Percentiles rank a stretch among this genome's conserved stretches.
Evolutionary conservation across 2,888 invertebrate genomes (phyloP).

Genomic region (Galerucella nymphaeae): DNA sequence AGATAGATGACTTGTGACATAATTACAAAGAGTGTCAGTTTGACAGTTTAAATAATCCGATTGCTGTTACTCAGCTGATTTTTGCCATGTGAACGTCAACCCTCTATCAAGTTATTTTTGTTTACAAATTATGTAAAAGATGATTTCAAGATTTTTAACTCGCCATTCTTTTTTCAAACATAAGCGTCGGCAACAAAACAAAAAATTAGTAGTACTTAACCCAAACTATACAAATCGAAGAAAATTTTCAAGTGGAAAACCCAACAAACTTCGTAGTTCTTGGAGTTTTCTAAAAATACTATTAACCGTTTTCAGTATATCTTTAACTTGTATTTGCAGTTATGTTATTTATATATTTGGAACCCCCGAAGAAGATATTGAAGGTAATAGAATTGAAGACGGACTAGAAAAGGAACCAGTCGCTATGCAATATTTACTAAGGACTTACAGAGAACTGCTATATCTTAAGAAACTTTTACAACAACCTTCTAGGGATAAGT

Average conservation of each 20-base stretch:
- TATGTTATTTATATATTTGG: slow-evolving; percentile 8
- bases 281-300: background rate
- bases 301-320: background rate
- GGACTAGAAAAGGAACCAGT: slow-evolving; percentile 77
- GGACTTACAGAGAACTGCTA: slow-evolving; percentile 66
- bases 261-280: background rate
- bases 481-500: slow-evolving; percentile 91
- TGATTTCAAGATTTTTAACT: background rate
- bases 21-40: no score
- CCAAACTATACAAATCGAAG: background rate
- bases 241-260: background rate
- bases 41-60: no score
- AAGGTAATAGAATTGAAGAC: slow-evolving; percentile 78
- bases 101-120: background rate
- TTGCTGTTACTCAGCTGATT: background rate
- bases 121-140: background rate
- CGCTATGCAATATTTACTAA: slow-evolving; percentile 75
- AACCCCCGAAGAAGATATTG: slow-evolving; percentile 66
- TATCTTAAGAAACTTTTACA: slow-evolving; percentile 75
- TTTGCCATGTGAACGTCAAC: background rate
- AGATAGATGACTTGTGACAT: no score
- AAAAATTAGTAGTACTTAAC: background rate
- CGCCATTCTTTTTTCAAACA: background rate
- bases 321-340: background rate
- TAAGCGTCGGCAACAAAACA: background rate